Base-by-base conservation (phyloP, 2,113 vertebrate genomes). In the Oncorhynchus keta region DNA sequence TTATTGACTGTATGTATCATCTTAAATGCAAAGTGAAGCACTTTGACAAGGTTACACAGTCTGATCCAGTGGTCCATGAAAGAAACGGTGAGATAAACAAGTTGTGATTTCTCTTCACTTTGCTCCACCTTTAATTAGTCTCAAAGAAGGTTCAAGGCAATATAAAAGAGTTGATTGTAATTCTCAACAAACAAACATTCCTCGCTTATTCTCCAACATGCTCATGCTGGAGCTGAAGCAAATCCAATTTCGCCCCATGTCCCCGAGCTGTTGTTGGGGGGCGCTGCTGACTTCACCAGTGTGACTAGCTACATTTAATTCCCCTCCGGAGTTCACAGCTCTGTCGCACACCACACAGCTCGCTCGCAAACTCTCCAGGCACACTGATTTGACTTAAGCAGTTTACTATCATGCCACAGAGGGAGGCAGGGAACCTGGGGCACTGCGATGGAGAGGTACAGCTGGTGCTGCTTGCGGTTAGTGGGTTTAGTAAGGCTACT, bases 131-230 rank as follows among this genome's bases (percentile, higher is more conserved):
- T 26, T 67, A 26, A 28, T 67, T 30, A 67, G 5, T 67, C 65
- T 24, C 8, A 8, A 67, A 14, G 5, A 67, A 67, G 26, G 12
- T 30, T 67, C 65, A 28, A 67, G 26, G 24, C 22, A 5, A 14
- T 28, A 67, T 26, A 66, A 22, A 62, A n/a, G 68, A 79, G 84
- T 83, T 83, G 82, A 82, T 76, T 76, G 70, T 77, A 82, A 88
- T 85, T 83, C 80, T 89, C 7, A 73, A 22, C 71, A 89, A 89
- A 75, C 83, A 83, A 73, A 78, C 80, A 81, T 80, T 75, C 77
- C 75, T 85, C 78, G 75, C 69, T 75, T 67, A 66, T 79, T 85
- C 76, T 80, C 84, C 24, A 83, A 78, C 87, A 84, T 74, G 20
- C 8, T n/a, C 16, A 20, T 16, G 76, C 77, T 79, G 74, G 71